phyloP scores from a whole-genome alignment of 2,888 invertebrate genomes.

The Conops quadrifasciatus region DNA sequence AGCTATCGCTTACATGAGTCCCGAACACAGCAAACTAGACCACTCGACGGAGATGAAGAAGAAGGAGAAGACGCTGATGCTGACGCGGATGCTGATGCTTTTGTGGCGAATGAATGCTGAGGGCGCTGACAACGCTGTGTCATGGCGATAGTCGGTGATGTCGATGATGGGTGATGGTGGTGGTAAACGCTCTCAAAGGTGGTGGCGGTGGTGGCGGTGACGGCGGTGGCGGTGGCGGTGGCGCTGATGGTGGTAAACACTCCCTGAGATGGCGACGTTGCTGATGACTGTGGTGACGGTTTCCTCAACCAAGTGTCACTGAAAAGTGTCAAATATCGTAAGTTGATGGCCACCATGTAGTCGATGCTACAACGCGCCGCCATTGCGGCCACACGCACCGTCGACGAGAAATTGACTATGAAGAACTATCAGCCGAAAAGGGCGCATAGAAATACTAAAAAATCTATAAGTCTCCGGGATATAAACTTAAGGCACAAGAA shows the following conservation, averaged over 20 bases:
- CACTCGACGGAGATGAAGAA: background rate
- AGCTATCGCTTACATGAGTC: slow-evolving; percentile 49
- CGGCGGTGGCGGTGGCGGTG: background rate
- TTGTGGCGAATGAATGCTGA: slow-evolving; percentile 9
- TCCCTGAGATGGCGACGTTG: no score
- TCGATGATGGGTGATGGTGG: no score
- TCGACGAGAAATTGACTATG: background rate
- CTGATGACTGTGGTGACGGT: background rate
- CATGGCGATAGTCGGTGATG: no score
- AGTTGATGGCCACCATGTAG: slow-evolving; percentile 20
- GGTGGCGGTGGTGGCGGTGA: slow-evolving; percentile 18
- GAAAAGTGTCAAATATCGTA: slow-evolving; percentile 43
- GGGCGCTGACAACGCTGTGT: slow-evolving; percentile 20
- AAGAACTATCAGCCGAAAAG: background rate
- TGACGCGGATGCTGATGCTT: background rate
- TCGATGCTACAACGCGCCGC: background rate
- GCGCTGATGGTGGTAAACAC: background rate
- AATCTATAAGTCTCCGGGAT: no score
- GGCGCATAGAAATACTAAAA: no score
- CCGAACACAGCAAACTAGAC: slow-evolving; percentile 8
- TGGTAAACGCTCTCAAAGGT: background rate
- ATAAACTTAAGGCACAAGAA: background rate
- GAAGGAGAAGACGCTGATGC: background rate
- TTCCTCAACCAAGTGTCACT: slow-evolving; percentile 39
- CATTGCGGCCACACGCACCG: background rate